A percentile compares a stretch with the other conserved stretches of the same genome.
phyloP scores from a whole-genome alignment of 2,888 invertebrate species.

The Chorisops tibialis region DNA sequence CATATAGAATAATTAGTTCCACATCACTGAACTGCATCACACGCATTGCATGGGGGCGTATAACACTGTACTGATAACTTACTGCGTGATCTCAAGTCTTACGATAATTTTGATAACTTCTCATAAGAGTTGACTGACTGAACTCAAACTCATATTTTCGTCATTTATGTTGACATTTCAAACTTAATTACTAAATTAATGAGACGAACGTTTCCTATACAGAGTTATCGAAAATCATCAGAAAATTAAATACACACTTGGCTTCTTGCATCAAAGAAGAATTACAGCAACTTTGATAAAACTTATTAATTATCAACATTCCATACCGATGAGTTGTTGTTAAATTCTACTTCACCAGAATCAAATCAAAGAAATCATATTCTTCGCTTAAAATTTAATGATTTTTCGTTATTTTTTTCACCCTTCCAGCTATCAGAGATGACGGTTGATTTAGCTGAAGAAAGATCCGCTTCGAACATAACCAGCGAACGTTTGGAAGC shows the following conservation, averaged over 20 bases:
- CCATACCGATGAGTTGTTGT: background rate
- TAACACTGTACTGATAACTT: no score
- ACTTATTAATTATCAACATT: background rate
- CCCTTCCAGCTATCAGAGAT: conserved; percentile 80
- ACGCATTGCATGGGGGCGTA: no score
- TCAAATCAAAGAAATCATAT: background rate
- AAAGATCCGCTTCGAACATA: conserved; percentile 83
- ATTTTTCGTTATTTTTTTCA: conserved; percentile 3
- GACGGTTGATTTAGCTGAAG: conserved; percentile 88
- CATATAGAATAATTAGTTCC: no score
- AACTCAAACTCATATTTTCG: no score
- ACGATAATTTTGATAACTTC: no score
- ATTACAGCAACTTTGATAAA: no score
- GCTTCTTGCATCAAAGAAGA: no score
- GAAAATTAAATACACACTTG: conserved; percentile 7
- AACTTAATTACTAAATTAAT: conserved; percentile 1
- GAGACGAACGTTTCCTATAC: background rate
- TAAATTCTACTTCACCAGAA: no score
- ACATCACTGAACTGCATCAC: no score
- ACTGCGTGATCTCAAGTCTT: no score
- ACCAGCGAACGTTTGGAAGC: conserved; percentile 88
- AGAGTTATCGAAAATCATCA: background rate
- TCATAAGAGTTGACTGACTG: no score
- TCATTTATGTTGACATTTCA: no score
- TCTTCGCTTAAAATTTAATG: background rate